Evolutionary conservation across 2,113 vertebrate species (phyloP).

Genomic region (Proteles cristata): DNA sequence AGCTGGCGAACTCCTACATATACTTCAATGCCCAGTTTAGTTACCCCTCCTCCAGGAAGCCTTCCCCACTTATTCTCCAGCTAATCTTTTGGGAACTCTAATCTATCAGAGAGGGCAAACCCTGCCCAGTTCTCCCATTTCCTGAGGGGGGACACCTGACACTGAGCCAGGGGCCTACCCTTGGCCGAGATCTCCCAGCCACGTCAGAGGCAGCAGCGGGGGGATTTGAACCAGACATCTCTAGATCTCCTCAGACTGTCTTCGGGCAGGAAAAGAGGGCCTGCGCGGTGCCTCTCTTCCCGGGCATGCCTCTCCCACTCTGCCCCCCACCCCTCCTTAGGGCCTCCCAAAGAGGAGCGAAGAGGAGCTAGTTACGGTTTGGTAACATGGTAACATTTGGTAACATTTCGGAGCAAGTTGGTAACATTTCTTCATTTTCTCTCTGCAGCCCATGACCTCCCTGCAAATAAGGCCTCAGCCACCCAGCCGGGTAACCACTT

Average conservation of each 20-base stretch:
- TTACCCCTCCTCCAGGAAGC: not conserved
- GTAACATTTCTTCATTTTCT: constrained; percentile 56
- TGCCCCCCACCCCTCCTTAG: rapidly evolving
- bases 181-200: not conserved
- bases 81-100: not conserved
- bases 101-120: not conserved
- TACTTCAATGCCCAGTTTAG: not conserved
- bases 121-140: not conserved
- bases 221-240: not conserved
- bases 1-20: not conserved
- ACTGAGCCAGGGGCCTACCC: not conserved
- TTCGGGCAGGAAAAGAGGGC: not conserved
- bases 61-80: not conserved
- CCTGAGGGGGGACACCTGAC: not conserved
- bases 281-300: rapidly evolving
- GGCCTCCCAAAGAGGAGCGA: not conserved
- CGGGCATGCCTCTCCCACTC: rapidly evolving
- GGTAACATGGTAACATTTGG: too few species aligned
- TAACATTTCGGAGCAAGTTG: rapidly evolving
- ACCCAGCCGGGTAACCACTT: constrained; percentile 92
- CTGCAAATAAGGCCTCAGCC: constrained; percentile 91
- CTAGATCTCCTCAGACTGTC: too few species aligned
- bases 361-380: too few species aligned
- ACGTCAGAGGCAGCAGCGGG: not conserved
- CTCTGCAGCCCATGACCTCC: constrained; percentile 93